phyloP scores from a whole-genome alignment of 1,140 invertebrate species.

The Rhizoglyphus robini region DNA sequence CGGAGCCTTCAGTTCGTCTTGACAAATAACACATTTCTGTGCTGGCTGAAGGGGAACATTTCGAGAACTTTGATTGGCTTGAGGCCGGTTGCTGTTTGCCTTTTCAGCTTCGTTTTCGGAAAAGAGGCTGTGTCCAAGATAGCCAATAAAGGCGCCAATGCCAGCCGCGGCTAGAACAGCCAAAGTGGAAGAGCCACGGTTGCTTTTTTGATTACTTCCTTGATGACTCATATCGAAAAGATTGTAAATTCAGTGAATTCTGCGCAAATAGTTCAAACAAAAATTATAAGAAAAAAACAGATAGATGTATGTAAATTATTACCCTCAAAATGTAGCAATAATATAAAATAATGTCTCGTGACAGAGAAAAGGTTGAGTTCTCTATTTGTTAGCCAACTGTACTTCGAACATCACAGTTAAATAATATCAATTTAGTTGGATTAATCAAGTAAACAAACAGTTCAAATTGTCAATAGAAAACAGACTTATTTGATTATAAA shows the following conservation, averaged over 20 bases:
- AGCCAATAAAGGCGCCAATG: background rate
- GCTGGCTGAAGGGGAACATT: background rate
- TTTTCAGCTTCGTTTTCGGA: background rate
- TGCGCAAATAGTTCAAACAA: background rate
- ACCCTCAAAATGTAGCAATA: too few relatives aligned
- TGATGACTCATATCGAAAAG: background rate
- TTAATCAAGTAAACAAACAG: too few relatives aligned
- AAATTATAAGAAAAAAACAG: background rate
- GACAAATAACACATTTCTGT: background rate
- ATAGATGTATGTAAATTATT: background rate
- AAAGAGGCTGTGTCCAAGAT: background rate
- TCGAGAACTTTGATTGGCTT: background rate
- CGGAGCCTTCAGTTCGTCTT: background rate
- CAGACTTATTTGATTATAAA: too few relatives aligned
- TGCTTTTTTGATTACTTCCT: background rate
- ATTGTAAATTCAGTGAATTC: background rate
- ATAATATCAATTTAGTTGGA: too few relatives aligned
- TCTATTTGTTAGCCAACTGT: too few relatives aligned
- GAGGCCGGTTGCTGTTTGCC: background rate
- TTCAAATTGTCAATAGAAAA: too few relatives aligned
- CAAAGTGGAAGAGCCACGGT: background rate
- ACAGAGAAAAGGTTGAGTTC: too few relatives aligned
- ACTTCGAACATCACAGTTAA: too few relatives aligned
- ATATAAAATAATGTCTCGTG: too few relatives aligned
- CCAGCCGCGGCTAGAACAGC: background rate